Conservation (phyloP, 2,888 invertebrate genomes). For the Diadromus collaris region DNA sequence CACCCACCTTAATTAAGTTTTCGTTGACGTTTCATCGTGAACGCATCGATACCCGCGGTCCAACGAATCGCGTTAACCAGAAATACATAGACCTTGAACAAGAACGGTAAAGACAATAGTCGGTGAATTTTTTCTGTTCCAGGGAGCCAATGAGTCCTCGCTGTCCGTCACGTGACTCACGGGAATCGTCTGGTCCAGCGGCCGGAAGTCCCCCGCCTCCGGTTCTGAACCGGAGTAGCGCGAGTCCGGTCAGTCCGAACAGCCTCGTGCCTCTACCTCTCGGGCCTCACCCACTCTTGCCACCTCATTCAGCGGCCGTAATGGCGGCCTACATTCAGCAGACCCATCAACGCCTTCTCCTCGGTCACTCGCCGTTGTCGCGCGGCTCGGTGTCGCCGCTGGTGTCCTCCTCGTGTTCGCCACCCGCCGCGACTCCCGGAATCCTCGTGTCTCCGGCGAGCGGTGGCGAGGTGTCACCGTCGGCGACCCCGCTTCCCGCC, state of each 20-base stretch:
- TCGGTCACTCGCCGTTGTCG: slow-evolving; percentile 83
- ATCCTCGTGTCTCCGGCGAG: slow-evolving; percentile 83
- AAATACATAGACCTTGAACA: background rate
- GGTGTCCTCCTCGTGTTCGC: slow-evolving; percentile 86
- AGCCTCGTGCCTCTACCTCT: slow-evolving; percentile 86
- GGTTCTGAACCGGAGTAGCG: slow-evolving; percentile 81
- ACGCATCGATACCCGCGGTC: background rate
- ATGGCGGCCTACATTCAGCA: slow-evolving; percentile 90
- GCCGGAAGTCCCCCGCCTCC: slow-evolving; percentile 87
- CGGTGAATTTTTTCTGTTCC: slow-evolving; percentile 81
- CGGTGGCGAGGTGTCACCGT: slow-evolving; percentile 80
- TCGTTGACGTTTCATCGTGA: no score
- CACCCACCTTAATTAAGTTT: no score
- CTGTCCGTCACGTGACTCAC: slow-evolving; percentile 91
- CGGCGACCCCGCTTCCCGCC: slow-evolving; percentile 79
- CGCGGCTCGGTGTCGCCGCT: slow-evolving; percentile 86
- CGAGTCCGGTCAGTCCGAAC: slow-evolving; percentile 84
- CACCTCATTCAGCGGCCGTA: slow-evolving; percentile 89
- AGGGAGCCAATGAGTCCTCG: slow-evolving; percentile 90
- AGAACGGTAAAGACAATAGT: slow-evolving; percentile 47
- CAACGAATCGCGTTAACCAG: background rate
- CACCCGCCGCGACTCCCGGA: slow-evolving; percentile 81
- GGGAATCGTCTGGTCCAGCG: slow-evolving; percentile 84
- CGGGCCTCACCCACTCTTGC: slow-evolving; percentile 85
- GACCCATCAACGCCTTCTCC: slow-evolving; percentile 87